phyloP scores from a whole-genome alignment of 2,888 invertebrate species.

The Amaurobius ferox region DNA sequence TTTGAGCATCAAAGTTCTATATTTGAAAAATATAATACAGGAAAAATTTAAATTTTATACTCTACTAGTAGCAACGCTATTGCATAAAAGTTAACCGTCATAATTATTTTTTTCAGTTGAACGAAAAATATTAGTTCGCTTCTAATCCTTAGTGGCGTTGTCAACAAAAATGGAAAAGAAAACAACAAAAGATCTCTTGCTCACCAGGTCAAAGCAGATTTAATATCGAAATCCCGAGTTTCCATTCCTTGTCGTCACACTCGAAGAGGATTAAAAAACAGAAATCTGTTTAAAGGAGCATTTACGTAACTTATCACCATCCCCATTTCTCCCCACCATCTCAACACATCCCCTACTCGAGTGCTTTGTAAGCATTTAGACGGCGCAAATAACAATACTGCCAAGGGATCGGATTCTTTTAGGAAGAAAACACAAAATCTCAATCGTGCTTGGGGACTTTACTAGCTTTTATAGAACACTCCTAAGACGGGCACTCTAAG shows the following conservation, averaged over 20 bases:
- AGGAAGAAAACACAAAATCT: constrained; percentile 8
- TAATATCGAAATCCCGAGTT: background rate
- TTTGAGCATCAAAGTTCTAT: too few relatives aligned
- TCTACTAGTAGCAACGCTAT: too few relatives aligned
- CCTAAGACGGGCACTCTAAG: constrained; percentile 1
- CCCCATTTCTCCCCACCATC: background rate
- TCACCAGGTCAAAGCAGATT: background rate
- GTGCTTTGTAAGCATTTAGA: constrained; percentile 15
- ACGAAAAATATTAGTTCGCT: too few relatives aligned
- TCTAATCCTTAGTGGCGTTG: too few relatives aligned
- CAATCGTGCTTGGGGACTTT: constrained; percentile 19
- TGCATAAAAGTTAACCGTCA: too few relatives aligned
- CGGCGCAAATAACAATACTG: constrained; percentile 22
- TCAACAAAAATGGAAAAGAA: too few relatives aligned
- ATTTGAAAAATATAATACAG: too few relatives aligned
- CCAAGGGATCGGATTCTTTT: constrained; percentile 30
- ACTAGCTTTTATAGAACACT: background rate
- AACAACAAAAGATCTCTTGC: too few relatives aligned
- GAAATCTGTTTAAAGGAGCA: constrained; percentile 2
- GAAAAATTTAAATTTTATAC: too few relatives aligned
- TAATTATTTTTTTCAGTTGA: too few relatives aligned
- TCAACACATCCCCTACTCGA: background rate
- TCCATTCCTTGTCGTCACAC: background rate
- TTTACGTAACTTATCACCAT: background rate
- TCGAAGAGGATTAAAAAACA: background rate